Evolutionary conservation across 2,113 vertebrate genomes (phyloP).

Genomic region (Pteruthius melanotis): DNA sequence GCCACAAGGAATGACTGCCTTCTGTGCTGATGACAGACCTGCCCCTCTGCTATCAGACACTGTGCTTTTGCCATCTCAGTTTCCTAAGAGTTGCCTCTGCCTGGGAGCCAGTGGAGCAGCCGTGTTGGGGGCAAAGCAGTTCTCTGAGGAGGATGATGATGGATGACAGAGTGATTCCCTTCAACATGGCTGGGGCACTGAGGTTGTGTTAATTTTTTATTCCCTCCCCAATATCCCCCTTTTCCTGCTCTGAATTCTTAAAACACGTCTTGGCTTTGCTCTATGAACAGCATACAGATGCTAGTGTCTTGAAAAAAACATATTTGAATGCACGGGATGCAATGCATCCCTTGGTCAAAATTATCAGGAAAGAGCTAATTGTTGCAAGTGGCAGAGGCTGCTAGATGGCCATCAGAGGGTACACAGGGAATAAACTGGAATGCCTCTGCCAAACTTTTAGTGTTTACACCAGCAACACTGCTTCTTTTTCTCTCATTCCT

Average conservation of each 20-base stretch:
- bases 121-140: background rate
- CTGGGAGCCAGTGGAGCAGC: background rate
- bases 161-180: background rate
- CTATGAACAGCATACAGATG: background rate
- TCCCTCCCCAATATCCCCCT: background rate
- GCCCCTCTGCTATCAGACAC: background rate
- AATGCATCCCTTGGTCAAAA: background rate
- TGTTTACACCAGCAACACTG: background rate
- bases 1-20: slow-evolving; percentile 7
- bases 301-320: background rate
- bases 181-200: background rate
- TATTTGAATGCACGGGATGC: background rate
- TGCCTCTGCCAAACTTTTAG: background rate
- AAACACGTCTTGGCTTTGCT: background rate
- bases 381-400: background rate
- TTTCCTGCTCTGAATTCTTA: background rate
- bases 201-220: background rate
- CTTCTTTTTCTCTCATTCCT: background rate
- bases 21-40: slow-evolving; percentile 49
- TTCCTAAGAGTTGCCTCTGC: background rate
- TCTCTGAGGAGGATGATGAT: background rate
- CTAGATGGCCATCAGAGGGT: background rate
- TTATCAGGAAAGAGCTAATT: background rate
- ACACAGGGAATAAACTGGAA: background rate
- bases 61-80: slow-evolving; percentile 17